Evolutionary conservation across 2,797 vertebrate species (phyloP).

Genomic region (Myotis findleyi): DNA sequence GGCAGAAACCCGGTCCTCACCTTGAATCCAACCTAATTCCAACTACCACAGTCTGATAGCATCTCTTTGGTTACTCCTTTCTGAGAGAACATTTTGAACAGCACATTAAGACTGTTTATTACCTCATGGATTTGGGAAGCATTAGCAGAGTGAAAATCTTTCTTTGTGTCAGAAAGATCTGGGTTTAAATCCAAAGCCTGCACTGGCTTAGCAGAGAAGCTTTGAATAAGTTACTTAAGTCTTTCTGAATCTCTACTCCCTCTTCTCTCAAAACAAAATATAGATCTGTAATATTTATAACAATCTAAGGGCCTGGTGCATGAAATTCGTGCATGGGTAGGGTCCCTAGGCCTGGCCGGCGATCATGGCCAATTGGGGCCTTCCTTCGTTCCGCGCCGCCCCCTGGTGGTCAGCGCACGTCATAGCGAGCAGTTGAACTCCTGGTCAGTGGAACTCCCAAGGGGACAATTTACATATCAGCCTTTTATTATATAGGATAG

Average conservation of each 20-base stretch:
- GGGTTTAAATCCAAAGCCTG: constrained; percentile 23
- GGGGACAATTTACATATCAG: no score
- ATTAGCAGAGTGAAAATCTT: not conserved
- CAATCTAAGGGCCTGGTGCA: no score
- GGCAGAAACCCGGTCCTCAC: not conserved
- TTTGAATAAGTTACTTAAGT: not conserved
- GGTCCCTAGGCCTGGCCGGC: no score
- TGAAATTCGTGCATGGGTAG: no score
- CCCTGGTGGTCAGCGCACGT: no score
- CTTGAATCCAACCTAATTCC: not conserved
- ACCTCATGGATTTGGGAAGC: not conserved
- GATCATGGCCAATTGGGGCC: no score
- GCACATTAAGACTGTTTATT: not conserved
- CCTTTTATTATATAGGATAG: no score
- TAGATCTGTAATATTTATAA: no score
- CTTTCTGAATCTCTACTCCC: constrained; percentile 20
- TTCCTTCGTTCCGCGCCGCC: no score
- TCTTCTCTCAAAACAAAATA: constrained; percentile 26
- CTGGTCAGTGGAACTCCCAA: no score
- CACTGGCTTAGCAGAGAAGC: not conserved
- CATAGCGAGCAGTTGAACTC: no score
- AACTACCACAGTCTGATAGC: not conserved
- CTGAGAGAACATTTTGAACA: not conserved
- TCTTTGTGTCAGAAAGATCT: constrained; percentile 24
- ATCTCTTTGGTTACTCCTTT: not conserved